Conservation (phyloP, 2,797 vertebrate species). For the Chelmon rostratus region DNA sequence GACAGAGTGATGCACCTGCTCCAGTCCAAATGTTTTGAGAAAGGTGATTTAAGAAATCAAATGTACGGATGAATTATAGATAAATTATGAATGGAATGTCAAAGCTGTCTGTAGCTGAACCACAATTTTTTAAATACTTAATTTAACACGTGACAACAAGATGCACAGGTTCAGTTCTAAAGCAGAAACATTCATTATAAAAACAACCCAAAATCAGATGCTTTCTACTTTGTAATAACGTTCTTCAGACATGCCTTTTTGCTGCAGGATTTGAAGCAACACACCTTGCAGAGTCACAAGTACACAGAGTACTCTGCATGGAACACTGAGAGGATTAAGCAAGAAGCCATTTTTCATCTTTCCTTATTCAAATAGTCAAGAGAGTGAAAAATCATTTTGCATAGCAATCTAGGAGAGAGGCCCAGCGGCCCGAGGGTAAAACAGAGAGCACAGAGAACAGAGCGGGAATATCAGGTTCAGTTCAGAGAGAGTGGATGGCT, state of each 20-base stretch:
- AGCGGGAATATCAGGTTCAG: constrained; percentile 26
- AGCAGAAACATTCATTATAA: background rate
- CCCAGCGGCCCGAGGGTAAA: constrained; percentile 36
- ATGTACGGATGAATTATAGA: background rate
- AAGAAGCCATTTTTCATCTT: constrained; percentile 35
- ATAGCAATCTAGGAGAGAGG: constrained; percentile 15
- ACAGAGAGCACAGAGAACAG: constrained; percentile 6
- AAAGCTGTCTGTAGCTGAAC: background rate
- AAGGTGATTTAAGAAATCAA: background rate
- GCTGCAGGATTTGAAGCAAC: background rate
- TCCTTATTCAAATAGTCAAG: constrained; percentile 40
- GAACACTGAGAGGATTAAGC: constrained; percentile 20
- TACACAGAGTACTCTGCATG: background rate
- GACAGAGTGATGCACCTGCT: background rate
- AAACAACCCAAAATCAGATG: background rate
- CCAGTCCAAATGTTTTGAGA: background rate
- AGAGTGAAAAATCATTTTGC: constrained; percentile 26
- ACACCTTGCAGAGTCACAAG: background rate
- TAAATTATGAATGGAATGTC: background rate
- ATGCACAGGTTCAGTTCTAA: background rate
- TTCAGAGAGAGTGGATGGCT: constrained; percentile 2
- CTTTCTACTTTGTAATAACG: background rate
- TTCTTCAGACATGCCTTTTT: background rate
- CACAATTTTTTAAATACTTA: background rate
- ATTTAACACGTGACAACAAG: background rate